Conservation (phyloP, 2,888 invertebrate species). For the Hofmannophila pseudospretella region DNA sequence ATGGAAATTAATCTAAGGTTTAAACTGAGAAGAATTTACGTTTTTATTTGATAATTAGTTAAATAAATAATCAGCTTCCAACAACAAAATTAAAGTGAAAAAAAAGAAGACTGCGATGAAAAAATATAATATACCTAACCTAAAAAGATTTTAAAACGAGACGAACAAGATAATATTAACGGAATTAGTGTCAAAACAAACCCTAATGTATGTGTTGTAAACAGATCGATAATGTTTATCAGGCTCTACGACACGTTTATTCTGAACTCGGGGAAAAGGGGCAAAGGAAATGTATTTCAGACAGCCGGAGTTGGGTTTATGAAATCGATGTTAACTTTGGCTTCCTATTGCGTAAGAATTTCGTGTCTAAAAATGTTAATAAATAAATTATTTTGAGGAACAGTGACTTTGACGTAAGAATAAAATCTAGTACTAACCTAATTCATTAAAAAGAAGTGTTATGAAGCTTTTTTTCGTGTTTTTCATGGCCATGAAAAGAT, state of each 20-base stretch:
- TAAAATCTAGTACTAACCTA: too few species aligned
- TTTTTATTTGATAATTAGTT: too few species aligned
- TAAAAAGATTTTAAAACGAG: conserved; percentile 17
- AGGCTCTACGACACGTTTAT: conserved; percentile 15
- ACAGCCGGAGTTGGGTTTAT: not conserved
- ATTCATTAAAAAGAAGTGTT: too few species aligned
- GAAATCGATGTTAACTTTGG: not conserved
- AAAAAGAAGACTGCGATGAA: conserved; percentile 4
- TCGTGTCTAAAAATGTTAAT: too few species aligned
- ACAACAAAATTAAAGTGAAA: not conserved
- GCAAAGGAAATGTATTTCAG: not conserved
- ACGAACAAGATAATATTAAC: conserved; percentile 17
- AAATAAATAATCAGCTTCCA: too few species aligned
- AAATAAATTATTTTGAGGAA: too few species aligned
- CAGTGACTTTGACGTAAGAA: too few species aligned
- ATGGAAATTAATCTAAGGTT: too few species aligned
- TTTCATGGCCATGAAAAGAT: too few species aligned
- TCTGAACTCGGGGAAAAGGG: not conserved
- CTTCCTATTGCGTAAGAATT: not conserved
- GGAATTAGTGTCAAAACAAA: conserved; percentile 45
- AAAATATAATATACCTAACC: not conserved
- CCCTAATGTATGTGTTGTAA: conserved; percentile 64
- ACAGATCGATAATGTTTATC: conserved; percentile 62
- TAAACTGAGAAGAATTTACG: too few species aligned
- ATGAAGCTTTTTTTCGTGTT: too few species aligned